Evolutionary conservation across 2,797 vertebrate genomes (phyloP).

Genomic region (Echeneis naucrates): DNA sequence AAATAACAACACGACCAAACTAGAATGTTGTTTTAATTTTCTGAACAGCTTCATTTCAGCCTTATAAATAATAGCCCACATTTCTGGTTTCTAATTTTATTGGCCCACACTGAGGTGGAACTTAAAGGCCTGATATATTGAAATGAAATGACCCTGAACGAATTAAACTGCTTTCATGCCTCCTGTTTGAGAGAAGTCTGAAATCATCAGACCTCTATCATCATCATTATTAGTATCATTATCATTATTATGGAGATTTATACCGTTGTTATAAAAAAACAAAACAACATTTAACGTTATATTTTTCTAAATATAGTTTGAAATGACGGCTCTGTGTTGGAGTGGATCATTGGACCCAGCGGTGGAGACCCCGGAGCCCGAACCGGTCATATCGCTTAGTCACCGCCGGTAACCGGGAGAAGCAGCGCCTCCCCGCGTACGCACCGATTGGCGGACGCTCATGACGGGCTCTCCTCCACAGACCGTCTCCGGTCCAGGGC

Average conservation of each 20-base stretch:
- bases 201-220: no score
- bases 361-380: slow-evolving; percentile 4
- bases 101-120: no score
- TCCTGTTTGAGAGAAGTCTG: no score
- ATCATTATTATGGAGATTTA: not conserved
- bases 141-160: no score
- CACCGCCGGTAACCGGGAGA: slow-evolving; percentile 67
- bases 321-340: not conserved
- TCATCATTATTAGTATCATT: no score
- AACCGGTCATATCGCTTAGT: slow-evolving; percentile 78
- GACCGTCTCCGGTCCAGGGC: slow-evolving; percentile 78
- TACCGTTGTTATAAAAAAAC: no score
- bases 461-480: slow-evolving; percentile 56
- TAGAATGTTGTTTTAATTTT: no score
- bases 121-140: no score
- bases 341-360: not conserved
- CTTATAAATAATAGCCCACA: not conserved
- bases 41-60: not conserved
- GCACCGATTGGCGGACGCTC: slow-evolving; percentile 66
- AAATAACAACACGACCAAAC: no score
- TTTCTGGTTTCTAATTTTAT: no score
- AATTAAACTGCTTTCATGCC: no score
- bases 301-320: fast-evolving
- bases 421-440: slow-evolving; percentile 68
- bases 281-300: not conserved